Evolutionary conservation across 2,113 vertebrate species (phyloP).

Genomic region (Centrocercus urophasianus): DNA sequence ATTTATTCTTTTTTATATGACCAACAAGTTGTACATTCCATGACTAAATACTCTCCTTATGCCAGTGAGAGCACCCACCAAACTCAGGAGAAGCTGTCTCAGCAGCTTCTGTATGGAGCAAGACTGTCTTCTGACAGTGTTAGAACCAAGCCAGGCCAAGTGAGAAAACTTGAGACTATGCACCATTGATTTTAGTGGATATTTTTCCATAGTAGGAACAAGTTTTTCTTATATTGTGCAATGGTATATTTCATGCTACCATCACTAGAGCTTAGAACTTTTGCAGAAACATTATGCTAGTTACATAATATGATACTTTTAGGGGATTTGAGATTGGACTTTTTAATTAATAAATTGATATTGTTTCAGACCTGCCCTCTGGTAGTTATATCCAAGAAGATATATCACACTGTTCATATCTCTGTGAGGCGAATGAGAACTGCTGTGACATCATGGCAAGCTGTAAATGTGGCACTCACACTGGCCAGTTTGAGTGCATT

Average conservation of each 20-base stretch:
- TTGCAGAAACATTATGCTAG: not conserved
- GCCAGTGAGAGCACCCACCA: not conserved
- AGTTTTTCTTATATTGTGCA: not conserved
- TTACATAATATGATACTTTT: not conserved
- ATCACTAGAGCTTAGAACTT: not conserved
- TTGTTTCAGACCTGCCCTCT: slow-evolving; percentile 88
- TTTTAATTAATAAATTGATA: not conserved
- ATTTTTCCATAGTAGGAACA: not conserved
- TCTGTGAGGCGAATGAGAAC: slow-evolving; percentile 87
- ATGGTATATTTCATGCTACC: not conserved
- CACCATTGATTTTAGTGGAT: not conserved
- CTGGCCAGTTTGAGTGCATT: slow-evolving; percentile 97
- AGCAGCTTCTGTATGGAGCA: not conserved
- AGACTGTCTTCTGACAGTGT: not conserved
- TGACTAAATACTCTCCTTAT: not conserved
- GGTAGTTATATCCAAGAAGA: slow-evolving; percentile 97
- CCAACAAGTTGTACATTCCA: not conserved
- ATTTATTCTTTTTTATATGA: not conserved
- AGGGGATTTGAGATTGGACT: not conserved
- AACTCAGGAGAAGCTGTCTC: not conserved
- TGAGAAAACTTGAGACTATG: not conserved
- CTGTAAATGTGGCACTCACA: slow-evolving; percentile 96
- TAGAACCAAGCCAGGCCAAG: not conserved
- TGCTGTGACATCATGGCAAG: slow-evolving; percentile 97
- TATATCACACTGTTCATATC: slow-evolving; percentile 85